These are phyloP conservation scores for Ammodytes marinus DNA, from an alignment of 2,113 vertebrate genomes.

Conservation along the genomic window DNA sequence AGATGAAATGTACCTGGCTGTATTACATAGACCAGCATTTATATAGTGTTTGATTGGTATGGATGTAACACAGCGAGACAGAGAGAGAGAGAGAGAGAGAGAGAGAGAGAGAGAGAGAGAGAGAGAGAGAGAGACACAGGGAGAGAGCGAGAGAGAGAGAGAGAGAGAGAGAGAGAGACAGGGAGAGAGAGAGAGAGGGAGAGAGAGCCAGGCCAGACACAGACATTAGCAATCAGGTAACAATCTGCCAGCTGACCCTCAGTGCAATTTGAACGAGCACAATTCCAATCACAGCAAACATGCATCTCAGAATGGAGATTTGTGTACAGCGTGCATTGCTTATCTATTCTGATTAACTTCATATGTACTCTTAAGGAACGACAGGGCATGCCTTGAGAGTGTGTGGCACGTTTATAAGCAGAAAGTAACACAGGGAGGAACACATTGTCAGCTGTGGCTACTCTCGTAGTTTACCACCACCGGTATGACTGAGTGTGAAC, in stretches of 20 bases:
- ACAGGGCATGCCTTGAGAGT: not conserved
- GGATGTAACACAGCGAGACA: not conserved
- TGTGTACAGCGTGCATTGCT: no score
- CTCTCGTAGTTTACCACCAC: no score
- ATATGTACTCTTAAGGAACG: not conserved
- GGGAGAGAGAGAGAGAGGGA: no score
- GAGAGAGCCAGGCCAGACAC: not conserved
- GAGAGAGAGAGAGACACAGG: no score
- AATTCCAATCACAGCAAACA: slow-evolving; percentile 15
- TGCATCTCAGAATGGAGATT: not conserved
- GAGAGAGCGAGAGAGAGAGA: no score
- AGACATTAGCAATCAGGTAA: slow-evolving; percentile 18
- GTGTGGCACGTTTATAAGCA: not conserved
- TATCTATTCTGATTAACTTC: not conserved
- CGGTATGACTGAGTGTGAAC: no score
- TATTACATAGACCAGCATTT: not conserved
- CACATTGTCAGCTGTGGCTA: no score
- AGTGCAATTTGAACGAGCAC: not conserved
- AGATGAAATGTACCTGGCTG: not conserved
- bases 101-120: not conserved
- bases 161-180: no score
- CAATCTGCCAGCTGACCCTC: not conserved
- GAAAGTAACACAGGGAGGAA: slow-evolving; percentile 23
- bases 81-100: not conserved
- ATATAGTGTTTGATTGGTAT: not conserved